Conservation (phyloP, 2,888 invertebrate species). For the Ischnus inquisitorius region DNA sequence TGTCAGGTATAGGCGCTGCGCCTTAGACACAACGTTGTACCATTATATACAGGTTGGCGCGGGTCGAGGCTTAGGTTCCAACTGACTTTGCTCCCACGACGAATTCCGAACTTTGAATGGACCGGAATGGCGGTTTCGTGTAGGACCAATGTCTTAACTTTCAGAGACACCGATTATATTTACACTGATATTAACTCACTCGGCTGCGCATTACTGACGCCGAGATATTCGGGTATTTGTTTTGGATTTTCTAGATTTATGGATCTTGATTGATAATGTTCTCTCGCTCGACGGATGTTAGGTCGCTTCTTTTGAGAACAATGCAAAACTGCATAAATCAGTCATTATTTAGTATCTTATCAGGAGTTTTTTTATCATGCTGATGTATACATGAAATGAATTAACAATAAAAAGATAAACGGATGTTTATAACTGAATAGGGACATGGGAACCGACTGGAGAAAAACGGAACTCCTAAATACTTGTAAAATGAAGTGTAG, state of each 20-base stretch:
- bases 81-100: neutral
- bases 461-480: too few relatives aligned
- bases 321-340: too few relatives aligned
- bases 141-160: neutral
- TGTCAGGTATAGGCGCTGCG: conserved; percentile 28
- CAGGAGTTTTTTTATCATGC: too few relatives aligned
- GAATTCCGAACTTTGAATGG: conserved; percentile 16
- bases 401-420: too few relatives aligned
- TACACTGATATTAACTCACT: neutral
- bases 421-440: too few relatives aligned
- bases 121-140: conserved; percentile 29
- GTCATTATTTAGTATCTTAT: too few relatives aligned
- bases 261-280: too few relatives aligned
- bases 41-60: neutral
- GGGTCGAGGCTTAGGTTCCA: conserved; percentile 7
- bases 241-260: neutral
- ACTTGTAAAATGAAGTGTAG: too few relatives aligned
- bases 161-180: neutral
- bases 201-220: neutral
- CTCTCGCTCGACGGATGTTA: too few relatives aligned
- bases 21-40: conserved; percentile 15
- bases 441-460: too few relatives aligned
- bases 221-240: neutral
- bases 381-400: too few relatives aligned
- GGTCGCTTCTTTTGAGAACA: too few relatives aligned